Conservation (phyloP, 2,797 vertebrate genomes). For the Leptatherina wallacei region DNA sequence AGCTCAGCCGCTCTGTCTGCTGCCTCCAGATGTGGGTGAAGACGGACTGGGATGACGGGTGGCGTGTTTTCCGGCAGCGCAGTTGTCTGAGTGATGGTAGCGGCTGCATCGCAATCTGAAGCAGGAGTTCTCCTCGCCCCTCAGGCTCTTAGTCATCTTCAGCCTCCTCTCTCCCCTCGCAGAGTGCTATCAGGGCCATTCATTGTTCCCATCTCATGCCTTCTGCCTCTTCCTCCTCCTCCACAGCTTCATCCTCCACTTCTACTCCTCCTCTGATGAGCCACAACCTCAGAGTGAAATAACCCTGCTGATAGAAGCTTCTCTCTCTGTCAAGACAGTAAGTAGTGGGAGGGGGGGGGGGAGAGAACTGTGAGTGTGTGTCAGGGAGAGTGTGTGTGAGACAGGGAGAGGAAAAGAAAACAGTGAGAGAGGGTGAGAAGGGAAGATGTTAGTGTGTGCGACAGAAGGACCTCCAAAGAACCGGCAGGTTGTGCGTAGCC, state of each 20-base stretch:
- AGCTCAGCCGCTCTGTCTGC: constrained; percentile 61
- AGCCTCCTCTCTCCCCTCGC: constrained; percentile 63
- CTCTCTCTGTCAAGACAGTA: constrained; percentile 80
- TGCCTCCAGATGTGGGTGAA: constrained; percentile 66
- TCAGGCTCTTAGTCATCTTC: constrained; percentile 73
- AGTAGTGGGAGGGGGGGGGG: constrained; percentile 70
- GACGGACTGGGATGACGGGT: constrained; percentile 73
- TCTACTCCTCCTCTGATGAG: constrained; percentile 76
- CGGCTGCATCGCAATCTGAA: constrained; percentile 63
- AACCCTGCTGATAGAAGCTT: constrained; percentile 77
- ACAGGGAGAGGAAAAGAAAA: constrained; percentile 52
- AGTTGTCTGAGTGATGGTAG: constrained; percentile 70
- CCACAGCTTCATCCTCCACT: constrained; percentile 71
- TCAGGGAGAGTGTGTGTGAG: constrained; percentile 38
- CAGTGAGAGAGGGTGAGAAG: constrained; percentile 45
- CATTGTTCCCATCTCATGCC: constrained; percentile 72
- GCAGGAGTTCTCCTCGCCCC: constrained; percentile 57
- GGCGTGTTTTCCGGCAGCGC: constrained; percentile 61
- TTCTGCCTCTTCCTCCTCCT: constrained; percentile 63
- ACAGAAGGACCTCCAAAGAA: constrained; percentile 67
- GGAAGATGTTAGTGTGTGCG: constrained; percentile 69
- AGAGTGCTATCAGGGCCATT: constrained; percentile 72
- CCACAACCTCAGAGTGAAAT: constrained; percentile 78
- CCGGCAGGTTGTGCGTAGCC: constrained; percentile 69
- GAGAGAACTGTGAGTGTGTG: constrained; percentile 32